phyloP scores from a whole-genome alignment of 2,113 vertebrate genomes.

The Oceanodroma tethys region DNA sequence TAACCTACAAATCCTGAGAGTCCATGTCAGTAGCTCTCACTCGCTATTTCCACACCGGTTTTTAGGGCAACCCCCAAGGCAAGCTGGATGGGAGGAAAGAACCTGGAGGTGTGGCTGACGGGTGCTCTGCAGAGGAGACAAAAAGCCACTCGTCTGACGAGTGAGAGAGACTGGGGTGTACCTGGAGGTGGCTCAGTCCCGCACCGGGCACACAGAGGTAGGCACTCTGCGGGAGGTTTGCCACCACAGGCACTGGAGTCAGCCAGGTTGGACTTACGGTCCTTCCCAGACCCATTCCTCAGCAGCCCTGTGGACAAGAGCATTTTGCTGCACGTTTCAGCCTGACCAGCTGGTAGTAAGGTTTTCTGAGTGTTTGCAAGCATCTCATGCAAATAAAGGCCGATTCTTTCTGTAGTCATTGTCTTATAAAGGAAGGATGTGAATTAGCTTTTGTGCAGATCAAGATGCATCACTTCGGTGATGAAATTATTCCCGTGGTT shows the following conservation, averaged over 20 bases:
- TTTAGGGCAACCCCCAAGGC: background rate
- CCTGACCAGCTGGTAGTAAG: background rate
- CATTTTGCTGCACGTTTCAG: background rate
- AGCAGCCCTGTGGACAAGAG: accelerated
- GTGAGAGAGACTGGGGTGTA: background rate
- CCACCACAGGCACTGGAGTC: background rate
- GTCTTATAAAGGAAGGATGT: background rate
- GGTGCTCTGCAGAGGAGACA: background rate
- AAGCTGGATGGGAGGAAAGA: background rate
- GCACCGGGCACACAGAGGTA: accelerated
- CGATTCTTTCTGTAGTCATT: background rate
- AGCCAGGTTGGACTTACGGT: background rate
- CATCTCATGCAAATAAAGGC: background rate
- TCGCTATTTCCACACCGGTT: background rate
- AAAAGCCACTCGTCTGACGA: background rate
- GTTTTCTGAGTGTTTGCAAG: background rate
- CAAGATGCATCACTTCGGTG: background rate
- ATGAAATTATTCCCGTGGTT: background rate
- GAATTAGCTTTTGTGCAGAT: background rate
- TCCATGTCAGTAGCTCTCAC: background rate
- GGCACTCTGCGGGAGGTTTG: no score
- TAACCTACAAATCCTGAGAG: background rate
- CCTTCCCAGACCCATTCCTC: background rate
- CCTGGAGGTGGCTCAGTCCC: background rate
- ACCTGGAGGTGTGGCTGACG: background rate